Evolutionary conservation across 2,113 vertebrate genomes (phyloP).

Genomic region (Melanerpes aurifrons): DNA sequence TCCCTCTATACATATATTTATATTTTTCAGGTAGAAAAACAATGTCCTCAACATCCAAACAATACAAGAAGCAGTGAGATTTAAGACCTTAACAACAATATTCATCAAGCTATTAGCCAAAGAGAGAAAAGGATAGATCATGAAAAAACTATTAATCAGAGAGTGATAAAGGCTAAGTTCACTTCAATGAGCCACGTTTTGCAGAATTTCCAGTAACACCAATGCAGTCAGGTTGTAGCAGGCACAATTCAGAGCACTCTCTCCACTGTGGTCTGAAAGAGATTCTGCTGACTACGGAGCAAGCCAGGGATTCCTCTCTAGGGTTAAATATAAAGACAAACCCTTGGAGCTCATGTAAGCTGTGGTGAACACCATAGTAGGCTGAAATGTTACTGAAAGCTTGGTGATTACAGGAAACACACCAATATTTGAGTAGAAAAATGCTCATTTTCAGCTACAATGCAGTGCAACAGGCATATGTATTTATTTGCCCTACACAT

Average conservation of each 20-base stretch:
- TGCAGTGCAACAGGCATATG: constrained; percentile 4
- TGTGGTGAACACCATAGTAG: not conserved
- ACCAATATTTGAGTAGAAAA: constrained; percentile 36
- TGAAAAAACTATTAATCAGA: not conserved
- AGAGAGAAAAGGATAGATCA: not conserved
- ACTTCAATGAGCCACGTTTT: not conserved
- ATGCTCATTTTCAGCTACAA: constrained; percentile 47
- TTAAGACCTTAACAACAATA: not conserved
- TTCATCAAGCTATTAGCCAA: not conserved
- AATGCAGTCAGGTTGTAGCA: not conserved
- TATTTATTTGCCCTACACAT: constrained; percentile 37
- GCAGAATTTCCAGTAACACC: not conserved
- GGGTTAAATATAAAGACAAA: constrained; percentile 45
- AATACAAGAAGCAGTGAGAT: not conserved
- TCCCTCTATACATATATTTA: not conserved
- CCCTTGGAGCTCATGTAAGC: not conserved
- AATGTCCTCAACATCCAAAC: not conserved
- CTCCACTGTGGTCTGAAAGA: not conserved
- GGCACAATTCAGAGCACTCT: accelerated
- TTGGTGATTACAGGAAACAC: constrained; percentile 35
- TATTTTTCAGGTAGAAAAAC: not conserved
- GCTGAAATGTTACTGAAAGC: not conserved
- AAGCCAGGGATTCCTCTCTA: constrained; percentile 25
- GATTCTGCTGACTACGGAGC: not conserved
- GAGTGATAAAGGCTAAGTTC: not conserved